phyloP scores from a whole-genome alignment of 1,140 invertebrate genomes.

The Drosophila kurseongensis region DNA sequence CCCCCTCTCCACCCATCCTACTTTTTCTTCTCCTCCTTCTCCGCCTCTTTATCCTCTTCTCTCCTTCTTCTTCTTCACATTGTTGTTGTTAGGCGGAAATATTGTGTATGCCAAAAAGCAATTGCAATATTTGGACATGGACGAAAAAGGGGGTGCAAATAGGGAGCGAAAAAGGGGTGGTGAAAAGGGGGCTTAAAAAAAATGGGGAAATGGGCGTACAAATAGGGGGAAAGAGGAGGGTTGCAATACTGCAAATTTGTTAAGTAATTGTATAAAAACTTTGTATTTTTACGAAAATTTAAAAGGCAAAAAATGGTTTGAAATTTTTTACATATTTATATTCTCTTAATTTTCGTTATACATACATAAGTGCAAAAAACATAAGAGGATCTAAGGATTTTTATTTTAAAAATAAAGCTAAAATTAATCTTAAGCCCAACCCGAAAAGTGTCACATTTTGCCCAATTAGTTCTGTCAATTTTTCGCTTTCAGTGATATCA shows the following conservation, averaged over 20 bases:
- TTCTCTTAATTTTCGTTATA: no score
- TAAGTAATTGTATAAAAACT: no score
- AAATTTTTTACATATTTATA: no score
- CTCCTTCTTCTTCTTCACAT: neutral
- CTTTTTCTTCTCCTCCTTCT: neutral
- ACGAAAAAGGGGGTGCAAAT: neutral
- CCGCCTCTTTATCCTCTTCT: neutral
- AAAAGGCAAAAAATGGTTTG: no score
- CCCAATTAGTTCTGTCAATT: neutral
- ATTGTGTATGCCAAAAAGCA: conserved; percentile 44
- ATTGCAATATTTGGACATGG: conserved; percentile 38
- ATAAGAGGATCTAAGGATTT: no score
- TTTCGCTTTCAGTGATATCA: conserved; percentile 8
- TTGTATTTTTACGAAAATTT: no score
- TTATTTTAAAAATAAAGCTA: no score
- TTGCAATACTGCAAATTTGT: no score
- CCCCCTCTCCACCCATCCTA: neutral
- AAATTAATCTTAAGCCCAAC: no score
- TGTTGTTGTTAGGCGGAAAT: conserved; percentile 39
- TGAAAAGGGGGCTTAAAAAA: neutral
- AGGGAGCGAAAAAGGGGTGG: neutral
- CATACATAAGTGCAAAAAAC: no score
- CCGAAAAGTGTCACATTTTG: neutral
- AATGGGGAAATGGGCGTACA: neutral
- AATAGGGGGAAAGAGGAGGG: neutral